Percentiles rank a stretch among this genome's conserved stretches.
These are phyloP conservation scores for Panthera tigris DNA, from an alignment of 2,113 vertebrate genomes.

Conservation along the genomic window DNA sequence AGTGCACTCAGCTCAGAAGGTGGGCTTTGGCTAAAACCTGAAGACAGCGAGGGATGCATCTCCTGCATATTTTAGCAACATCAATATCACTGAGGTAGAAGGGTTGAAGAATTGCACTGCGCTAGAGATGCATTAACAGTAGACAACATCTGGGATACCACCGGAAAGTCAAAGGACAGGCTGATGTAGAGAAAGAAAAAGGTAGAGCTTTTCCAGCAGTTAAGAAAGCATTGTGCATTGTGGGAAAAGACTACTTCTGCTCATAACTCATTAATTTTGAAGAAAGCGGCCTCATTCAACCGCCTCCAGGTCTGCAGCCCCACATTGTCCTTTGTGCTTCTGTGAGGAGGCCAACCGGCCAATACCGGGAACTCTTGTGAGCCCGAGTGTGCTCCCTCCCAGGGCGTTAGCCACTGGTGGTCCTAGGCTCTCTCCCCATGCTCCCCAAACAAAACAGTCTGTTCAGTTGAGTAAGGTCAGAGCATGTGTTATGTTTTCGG, in stretches of 20 bases:
- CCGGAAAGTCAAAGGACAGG: background rate
- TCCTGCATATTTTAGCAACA: background rate
- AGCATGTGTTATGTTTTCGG: background rate
- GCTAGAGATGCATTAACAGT: background rate
- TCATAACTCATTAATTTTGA: background rate
- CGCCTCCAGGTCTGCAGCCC: background rate
- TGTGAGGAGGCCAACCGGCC: background rate
- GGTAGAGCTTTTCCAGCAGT: background rate
- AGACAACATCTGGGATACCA: background rate
- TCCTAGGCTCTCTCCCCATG: background rate
- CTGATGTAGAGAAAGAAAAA: background rate
- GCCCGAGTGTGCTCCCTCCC: no score
- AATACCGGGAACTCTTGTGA: background rate
- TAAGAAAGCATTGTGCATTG: background rate
- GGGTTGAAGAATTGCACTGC: background rate
- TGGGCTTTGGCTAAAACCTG: background rate
- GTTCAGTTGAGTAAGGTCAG: background rate
- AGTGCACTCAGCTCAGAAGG: background rate
- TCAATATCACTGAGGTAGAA: background rate
- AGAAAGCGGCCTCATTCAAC: background rate
- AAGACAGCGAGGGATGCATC: background rate
- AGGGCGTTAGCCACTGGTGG: accelerated
- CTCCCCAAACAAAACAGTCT: background rate
- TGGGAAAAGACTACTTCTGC: background rate
- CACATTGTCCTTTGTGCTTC: background rate